Evolutionary conservation across 2,888 invertebrate species (phyloP), one percentile per base, ranked within the genome.

Genomic region (Mayetiola destructor): DNA sequence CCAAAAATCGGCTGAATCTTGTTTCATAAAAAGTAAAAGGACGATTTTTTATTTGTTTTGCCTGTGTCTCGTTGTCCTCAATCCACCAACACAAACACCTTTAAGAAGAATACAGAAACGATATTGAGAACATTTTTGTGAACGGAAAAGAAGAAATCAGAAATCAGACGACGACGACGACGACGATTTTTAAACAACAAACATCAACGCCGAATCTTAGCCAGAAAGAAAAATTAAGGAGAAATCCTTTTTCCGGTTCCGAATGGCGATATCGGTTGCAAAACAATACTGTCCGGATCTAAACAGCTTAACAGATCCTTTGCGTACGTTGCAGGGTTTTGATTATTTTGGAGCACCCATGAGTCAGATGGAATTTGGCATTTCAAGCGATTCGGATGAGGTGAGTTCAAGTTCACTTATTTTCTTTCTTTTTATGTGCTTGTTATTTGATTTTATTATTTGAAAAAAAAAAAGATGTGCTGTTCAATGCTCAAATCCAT

Each of bases 231-330:
- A n/a, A n/a, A n/a, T n/a, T n/a, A n/a, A n/a, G n/a, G n/a, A n/a
- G n/a, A n/a, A n/a, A 27, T n/a, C 2, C 27, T 36, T 53, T 54
- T 54, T 27, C 10, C 35, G 27, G 35, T 48, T 21, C 58, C 70
- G 71, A 71, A 72, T 72, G 72, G 72, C 72, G 67, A 68, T 72
- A 62, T 69, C 72, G 64, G 64, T 72, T 64, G 63, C 69, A 58
- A 67, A 66, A 64, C 66, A 68, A 61, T 69, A 64, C 63, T 68
- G 66, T 59, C 64, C 66, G 63, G 72, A 72, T 65, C 64, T 71
- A 60, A 69, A 59, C 42, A 65, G 67, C 59, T 65, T 69, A 61
- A 66, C 70, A 60, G 71, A 71, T 64, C 67, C 72, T 53, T 60
- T 59, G 39, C 57, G 60, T 29, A 56, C 59, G 16, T 20, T 57